Evolutionary conservation across 2,888 invertebrate species (phyloP).

Genomic region (Meiosimyza platycephala): DNA sequence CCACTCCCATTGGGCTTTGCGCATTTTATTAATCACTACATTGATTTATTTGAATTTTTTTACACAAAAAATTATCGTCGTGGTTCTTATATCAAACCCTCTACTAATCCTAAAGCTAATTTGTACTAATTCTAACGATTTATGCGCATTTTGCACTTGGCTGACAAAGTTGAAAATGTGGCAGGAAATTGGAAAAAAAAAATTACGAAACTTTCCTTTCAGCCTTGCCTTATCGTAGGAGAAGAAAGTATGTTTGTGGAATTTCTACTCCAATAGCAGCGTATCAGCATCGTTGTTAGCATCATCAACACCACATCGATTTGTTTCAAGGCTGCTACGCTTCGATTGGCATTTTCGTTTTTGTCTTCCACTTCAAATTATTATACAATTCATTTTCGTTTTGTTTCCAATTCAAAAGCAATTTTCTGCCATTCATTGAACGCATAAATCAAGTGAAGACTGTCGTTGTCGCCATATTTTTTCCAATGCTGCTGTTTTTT

Average conservation of each 20-base stretch:
- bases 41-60: constrained; percentile 13
- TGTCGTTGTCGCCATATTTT: constrained; percentile 31
- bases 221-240: not conserved
- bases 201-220: not conserved
- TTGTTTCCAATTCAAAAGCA: constrained; percentile 22
- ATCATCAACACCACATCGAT: not conserved
- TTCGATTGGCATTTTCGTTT: not conserved
- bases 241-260: not conserved
- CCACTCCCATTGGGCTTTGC: not conserved
- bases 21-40: constrained; percentile 1
- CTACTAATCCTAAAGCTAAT: not conserved
- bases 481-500: constrained; percentile 41
- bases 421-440: constrained; percentile 20
- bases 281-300: not conserved
- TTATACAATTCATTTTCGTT: constrained; percentile 25
- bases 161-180: constrained; percentile 6
- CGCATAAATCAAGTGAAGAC: constrained; percentile 23
- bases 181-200: not conserved
- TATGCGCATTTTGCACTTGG: constrained; percentile 20
- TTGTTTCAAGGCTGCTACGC: not conserved
- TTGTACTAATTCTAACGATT: constrained; percentile 14
- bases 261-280: not conserved
- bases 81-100: not conserved
- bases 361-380: not conserved
- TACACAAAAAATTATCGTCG: not conserved